These are phyloP conservation scores for Colinus virginianus DNA, from an alignment of 2,113 vertebrate species.

Conservation along the genomic window DNA sequence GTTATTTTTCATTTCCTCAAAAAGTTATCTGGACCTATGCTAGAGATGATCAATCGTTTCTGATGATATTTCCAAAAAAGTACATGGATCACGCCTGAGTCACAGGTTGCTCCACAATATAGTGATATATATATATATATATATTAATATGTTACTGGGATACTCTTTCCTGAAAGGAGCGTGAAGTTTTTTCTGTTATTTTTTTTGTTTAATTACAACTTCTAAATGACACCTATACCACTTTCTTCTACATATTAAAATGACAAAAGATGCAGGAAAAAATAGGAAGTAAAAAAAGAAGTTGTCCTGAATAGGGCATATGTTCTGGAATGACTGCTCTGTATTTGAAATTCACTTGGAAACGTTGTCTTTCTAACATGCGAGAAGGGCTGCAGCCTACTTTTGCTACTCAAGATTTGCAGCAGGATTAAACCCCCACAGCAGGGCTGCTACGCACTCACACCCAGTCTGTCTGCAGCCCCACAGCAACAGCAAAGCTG, in stretches of 20 bases:
- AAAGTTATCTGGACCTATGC: not conserved
- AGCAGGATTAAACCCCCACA: not conserved
- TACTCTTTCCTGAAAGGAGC: not conserved
- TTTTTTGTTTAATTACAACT: not conserved
- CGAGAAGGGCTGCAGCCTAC: not conserved
- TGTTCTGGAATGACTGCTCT: not conserved
- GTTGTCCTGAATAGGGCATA: fast-evolving
- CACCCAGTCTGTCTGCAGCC: not conserved
- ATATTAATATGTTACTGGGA: not conserved
- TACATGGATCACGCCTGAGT: not conserved
- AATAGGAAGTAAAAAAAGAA: not conserved
- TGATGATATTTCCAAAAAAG: not conserved
- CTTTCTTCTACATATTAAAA: not conserved
- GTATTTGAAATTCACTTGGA: not conserved
- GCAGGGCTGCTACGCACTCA: fast-evolving
- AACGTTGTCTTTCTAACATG: fast-evolving
- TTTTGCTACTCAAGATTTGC: not conserved
- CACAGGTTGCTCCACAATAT: not conserved
- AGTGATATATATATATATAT: not conserved
- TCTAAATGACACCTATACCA: not conserved
- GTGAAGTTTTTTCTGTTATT: not conserved
- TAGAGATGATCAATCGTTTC: not conserved
- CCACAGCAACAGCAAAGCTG: not conserved
- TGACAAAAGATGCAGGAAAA: not conserved
- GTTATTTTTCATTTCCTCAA: not conserved